Percentiles rank a stretch among this genome's conserved stretches.
phyloP scores from a whole-genome alignment of 2,797 vertebrate species.

The Nothura maculosa region DNA sequence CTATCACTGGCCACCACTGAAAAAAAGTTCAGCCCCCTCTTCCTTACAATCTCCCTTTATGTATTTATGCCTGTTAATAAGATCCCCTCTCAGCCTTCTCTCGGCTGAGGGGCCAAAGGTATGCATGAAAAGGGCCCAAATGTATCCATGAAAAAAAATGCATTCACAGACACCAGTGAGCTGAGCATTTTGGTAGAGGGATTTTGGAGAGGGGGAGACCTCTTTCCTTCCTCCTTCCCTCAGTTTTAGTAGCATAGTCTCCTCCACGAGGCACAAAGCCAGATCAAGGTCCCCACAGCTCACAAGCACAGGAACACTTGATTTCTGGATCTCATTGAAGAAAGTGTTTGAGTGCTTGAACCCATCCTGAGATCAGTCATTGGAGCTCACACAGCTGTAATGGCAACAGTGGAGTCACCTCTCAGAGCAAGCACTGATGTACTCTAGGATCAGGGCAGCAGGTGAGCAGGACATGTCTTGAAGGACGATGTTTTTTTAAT shows the following conservation, averaged over 20 bases:
- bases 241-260: neutral
- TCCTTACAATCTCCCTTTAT: no score
- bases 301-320: neutral
- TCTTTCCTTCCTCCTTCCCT: neutral
- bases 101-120: neutral
- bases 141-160: neutral
- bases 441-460: accelerated
- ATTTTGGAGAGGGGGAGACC: neutral
- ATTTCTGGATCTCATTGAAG: neutral
- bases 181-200: accelerated
- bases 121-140: neutral
- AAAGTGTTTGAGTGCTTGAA: neutral
- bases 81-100: no score
- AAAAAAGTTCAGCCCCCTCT: no score
- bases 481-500: neutral
- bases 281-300: neutral
- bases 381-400: neutral
- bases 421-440: neutral
- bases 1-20: no score
- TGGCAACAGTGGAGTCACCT: neutral
- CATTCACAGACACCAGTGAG: neutral
- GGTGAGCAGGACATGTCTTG: neutral
- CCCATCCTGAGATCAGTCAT: accelerated
- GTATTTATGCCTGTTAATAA: no score
- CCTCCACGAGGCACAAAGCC: neutral